Base-by-base conservation (phyloP, 1,140 invertebrate genomes). In the Drosophila bipectinata region DNA sequence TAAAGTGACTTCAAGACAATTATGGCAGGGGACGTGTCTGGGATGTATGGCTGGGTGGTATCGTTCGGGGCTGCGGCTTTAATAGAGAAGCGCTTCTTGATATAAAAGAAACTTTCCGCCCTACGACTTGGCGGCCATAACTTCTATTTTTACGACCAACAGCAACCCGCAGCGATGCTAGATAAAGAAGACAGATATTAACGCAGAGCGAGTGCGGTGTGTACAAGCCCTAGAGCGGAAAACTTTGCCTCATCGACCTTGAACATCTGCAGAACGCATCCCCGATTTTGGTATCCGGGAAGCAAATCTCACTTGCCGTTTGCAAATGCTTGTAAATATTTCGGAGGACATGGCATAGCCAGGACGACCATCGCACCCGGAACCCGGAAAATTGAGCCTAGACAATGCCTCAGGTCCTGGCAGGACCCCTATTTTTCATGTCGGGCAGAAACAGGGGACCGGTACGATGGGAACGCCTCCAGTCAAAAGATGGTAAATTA, bases 231-330 rank as follows among this genome's bases (percentile, higher is more conserved):
- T 26, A 4, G 28, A 30, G 26, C 34, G 24, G 52, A 57, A 52
- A 79, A 79, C 69, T 78, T 80, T 77, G 79, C 49, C 45, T 72
- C 77, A 76, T 76, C 79, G 78, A 80, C 78, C 77, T 80, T 80
- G 72, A 56, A 30, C 61, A 41, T 74, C 39, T 56, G 54, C 63
- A 24, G 59, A 48, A 44, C 39, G 15, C 26, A 51, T 8, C 55
- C 24, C 68, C 21, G 32, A 51, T 49, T 49, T 49, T 26, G 34
- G 34, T 44, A 59, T 59, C 32, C 10, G n/a, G 28, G 41, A 30
- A 56, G 26, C 44, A 26, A 34, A 34, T 24, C 12, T 28, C 24
- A 12, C 7, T n/a, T 24, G 21, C 24, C 48, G 12, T 28, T 28
- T 3, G 39, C 44, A 58, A 58, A 48, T 47, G 41, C 26, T 41